phyloP scores from a whole-genome alignment of 2,113 vertebrate species.

The Chamaetylas fuelleborni region DNA sequence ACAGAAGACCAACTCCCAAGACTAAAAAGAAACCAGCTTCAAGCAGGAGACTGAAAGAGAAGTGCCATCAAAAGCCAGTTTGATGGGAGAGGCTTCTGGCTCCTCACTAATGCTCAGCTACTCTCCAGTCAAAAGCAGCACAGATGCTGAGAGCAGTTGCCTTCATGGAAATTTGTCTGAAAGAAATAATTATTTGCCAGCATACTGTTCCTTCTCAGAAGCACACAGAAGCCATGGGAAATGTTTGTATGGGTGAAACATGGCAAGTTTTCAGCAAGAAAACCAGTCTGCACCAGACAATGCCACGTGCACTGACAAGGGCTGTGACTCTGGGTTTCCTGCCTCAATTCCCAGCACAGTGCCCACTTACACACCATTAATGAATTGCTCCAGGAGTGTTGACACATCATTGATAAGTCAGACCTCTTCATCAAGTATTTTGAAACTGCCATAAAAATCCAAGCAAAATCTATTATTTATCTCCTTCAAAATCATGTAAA shows the following conservation, averaged over 20 bases:
- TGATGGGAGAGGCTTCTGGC: background rate
- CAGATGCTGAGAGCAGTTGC: background rate
- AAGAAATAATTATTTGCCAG: background rate
- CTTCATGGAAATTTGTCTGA: background rate
- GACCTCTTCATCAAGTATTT: background rate
- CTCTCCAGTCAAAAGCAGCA: background rate
- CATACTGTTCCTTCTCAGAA: background rate
- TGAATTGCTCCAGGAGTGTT: background rate
- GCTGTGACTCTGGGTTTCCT: background rate
- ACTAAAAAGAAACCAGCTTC: background rate
- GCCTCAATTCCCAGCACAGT: background rate
- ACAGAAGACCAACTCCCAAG: background rate
- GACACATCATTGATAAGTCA: background rate
- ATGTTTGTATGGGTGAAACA: background rate
- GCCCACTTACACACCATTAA: background rate
- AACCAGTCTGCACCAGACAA: background rate
- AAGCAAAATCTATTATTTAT: background rate
- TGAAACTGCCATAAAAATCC: background rate
- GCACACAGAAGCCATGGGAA: background rate
- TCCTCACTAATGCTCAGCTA: background rate
- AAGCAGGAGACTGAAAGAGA: background rate
- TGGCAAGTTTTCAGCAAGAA: background rate
- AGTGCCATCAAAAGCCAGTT: background rate
- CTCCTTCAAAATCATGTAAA: background rate
- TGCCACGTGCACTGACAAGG: accelerated